phyloP scores from a whole-genome alignment of 2,113 vertebrate species.

The Mionectes macconnelli region DNA sequence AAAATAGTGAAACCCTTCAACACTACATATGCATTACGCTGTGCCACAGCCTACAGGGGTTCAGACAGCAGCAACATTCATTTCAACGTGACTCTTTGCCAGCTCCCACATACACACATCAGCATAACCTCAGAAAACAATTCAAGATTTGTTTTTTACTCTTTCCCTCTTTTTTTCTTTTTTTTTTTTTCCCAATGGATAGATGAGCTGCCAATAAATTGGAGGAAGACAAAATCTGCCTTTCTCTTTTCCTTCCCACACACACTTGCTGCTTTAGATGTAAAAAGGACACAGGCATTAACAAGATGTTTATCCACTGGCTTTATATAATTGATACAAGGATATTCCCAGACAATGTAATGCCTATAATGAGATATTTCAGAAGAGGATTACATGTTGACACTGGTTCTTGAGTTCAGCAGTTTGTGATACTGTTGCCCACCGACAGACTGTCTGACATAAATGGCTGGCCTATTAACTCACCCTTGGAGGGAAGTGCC shows the following conservation, averaged over 20 bases:
- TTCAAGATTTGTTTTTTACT: background rate
- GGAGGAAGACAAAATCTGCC: background rate
- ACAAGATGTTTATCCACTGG: background rate
- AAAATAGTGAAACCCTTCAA: background rate
- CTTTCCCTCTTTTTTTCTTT: too few species aligned
- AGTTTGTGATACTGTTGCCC: background rate
- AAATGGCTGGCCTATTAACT: conserved; percentile 9
- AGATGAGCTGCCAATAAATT: background rate
- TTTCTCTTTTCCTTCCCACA: background rate
- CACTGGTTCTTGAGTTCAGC: background rate
- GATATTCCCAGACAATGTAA: background rate
- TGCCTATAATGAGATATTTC: background rate
- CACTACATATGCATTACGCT: background rate
- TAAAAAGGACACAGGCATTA: background rate
- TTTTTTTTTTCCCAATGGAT: background rate
- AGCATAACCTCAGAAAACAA: background rate
- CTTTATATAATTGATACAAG: background rate
- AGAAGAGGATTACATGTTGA: background rate
- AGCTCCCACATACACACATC: background rate
- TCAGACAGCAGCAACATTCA: background rate
- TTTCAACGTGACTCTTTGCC: background rate
- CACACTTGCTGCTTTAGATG: background rate
- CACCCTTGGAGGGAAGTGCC: background rate
- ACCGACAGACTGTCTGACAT: background rate
- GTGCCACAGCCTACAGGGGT: background rate